phyloP scores from a whole-genome alignment of 2,113 vertebrate genomes.

The Nyctibius bracteatus region DNA sequence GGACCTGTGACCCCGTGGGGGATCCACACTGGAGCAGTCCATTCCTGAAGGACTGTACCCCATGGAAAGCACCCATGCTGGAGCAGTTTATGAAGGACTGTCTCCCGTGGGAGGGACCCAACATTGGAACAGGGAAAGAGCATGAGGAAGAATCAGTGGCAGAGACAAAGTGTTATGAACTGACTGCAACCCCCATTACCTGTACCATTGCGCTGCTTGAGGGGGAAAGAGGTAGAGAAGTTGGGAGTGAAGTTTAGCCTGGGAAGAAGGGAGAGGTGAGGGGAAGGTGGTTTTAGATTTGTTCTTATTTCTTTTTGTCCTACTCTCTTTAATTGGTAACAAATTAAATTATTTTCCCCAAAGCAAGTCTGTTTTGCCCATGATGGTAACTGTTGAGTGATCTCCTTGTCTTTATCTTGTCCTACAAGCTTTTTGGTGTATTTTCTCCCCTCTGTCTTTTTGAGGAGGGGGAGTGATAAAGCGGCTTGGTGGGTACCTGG shows the following conservation, averaged over 20 bases:
- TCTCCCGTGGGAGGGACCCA: neutral
- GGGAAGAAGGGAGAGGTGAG: neutral
- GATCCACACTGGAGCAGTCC: neutral
- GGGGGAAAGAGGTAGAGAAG: neutral
- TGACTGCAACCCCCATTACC: neutral
- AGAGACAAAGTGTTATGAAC: neutral
- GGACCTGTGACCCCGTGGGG: neutral
- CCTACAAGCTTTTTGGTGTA: neutral
- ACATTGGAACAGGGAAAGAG: neutral
- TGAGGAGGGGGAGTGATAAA: neutral
- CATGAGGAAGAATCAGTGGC: neutral
- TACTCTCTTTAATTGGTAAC: neutral
- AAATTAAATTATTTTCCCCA: neutral
- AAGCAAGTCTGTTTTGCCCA: neutral
- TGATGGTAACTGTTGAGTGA: neutral
- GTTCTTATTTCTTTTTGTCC: neutral
- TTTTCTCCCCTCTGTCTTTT: neutral
- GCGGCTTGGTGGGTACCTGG: neutral
- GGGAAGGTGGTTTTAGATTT: neutral
- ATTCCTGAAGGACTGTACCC: neutral
- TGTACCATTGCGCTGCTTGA: fast-evolving
- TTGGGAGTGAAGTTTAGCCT: neutral
- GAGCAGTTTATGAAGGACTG: neutral
- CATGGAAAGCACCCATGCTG: neutral
- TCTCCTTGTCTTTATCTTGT: neutral